Conservation (phyloP, 2,797 vertebrate genomes). For the Pempheris klunzingeri region DNA sequence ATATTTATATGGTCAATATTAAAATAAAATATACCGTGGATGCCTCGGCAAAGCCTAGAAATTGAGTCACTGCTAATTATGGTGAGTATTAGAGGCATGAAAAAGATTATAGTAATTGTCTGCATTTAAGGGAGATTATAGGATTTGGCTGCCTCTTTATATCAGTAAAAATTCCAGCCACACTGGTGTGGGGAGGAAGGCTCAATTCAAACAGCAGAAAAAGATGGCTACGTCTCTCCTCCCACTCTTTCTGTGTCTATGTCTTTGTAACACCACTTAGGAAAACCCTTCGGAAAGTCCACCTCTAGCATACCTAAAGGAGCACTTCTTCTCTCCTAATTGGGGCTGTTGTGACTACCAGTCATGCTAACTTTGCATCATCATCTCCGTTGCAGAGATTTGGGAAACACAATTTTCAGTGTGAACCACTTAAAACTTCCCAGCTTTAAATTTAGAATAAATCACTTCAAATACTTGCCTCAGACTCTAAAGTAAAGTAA, state of each 20-base stretch:
- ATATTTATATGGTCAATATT: constrained; percentile 8
- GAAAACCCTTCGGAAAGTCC: too few relatives aligned
- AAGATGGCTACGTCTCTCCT: not conserved
- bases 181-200: not conserved
- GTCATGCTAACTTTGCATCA: not conserved
- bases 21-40: not conserved
- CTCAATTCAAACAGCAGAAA: not conserved
- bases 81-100: not conserved
- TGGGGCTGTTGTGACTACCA: too few relatives aligned
- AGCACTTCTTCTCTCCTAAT: too few relatives aligned
- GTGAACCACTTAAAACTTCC: not conserved
- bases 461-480: not conserved
- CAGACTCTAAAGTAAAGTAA: not conserved
- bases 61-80: not conserved
- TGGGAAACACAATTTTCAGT: not conserved
- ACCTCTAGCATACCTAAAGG: too few relatives aligned
- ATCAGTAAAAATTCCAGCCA: not conserved
- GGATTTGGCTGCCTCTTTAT: not conserved
- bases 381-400: not conserved
- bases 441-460: too few relatives aligned
- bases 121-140: not conserved
- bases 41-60: not conserved
- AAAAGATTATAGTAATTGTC: not conserved
- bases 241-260: too few relatives aligned
- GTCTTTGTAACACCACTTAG: too few relatives aligned